Percentiles rank a stretch among this genome's conserved stretches.
These are phyloP conservation scores for Drosophila novamexicana DNA, from an alignment of 1,140 invertebrate genomes.

Conservation along the genomic window DNA sequence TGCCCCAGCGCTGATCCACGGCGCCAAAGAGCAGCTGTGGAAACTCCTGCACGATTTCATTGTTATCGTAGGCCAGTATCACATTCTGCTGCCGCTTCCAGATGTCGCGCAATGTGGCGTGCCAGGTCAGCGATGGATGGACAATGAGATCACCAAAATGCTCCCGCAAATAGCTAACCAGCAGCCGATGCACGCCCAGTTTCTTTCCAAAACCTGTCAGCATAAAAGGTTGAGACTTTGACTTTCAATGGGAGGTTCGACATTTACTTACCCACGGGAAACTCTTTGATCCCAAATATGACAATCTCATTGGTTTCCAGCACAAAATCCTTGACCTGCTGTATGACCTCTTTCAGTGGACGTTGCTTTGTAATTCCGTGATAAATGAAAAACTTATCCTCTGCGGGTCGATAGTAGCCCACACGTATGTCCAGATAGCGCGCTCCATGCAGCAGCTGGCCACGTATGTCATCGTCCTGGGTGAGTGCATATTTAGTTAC, in stretches of 20 bases:
- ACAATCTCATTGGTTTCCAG: conserved; percentile 87
- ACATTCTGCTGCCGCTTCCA: conserved; percentile 86
- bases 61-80: conserved; percentile 87
- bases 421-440: conserved; percentile 87
- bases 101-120: conserved; percentile 85
- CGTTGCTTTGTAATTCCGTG: conserved; percentile 86
- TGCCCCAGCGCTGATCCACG: conserved; percentile 87
- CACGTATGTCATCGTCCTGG: conserved; percentile 87
- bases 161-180: conserved; percentile 85
- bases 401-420: conserved; percentile 84
- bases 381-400: conserved; percentile 86
- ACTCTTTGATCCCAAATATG: conserved; percentile 88
- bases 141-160: conserved; percentile 85
- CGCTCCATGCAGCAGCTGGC: conserved; percentile 86
- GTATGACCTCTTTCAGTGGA: conserved; percentile 85
- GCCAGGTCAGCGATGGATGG: conserved; percentile 85
- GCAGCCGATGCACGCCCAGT: conserved; percentile 84
- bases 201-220: conserved; percentile 83
- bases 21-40: conserved; percentile 65
- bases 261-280: conserved; percentile 85
- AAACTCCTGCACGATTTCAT: conserved; percentile 70
- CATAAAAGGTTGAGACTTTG: background rate
- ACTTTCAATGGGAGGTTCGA: background rate
- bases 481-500: conserved; percentile 85
- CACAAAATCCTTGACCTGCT: conserved; percentile 86